These are phyloP conservation scores for Xestia xanthographa DNA, from an alignment of 2,888 invertebrate genomes.

Conservation along the genomic window DNA sequence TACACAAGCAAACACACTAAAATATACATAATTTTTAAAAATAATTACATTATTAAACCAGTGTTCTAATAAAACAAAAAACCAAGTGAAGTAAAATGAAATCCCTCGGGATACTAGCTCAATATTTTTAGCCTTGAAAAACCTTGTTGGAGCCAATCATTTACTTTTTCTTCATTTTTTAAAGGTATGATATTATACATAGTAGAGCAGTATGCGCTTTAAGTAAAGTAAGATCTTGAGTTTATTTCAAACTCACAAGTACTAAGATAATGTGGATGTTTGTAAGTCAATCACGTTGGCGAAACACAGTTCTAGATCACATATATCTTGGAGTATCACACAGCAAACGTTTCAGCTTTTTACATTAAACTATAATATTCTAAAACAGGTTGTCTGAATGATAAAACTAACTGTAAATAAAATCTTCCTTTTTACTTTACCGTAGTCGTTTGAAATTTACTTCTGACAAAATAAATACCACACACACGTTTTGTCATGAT, in stretches of 20 bases:
- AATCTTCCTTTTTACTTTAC: not conserved
- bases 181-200: constrained; percentile 6
- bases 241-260: not conserved
- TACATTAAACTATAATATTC: no score
- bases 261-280: not conserved
- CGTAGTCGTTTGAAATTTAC: not conserved
- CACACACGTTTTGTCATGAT: not conserved
- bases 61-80: constrained; percentile 2
- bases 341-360: no score
- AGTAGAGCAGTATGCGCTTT: not conserved
- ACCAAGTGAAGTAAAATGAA: constrained; percentile 15
- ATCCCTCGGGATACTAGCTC: constrained; percentile 5
- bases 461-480: not conserved
- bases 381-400: no score
- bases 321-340: not conserved
- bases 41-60: not conserved
- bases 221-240: not conserved
- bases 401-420: not conserved
- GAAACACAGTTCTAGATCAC: not conserved
- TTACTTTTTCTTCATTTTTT: constrained; percentile 27
- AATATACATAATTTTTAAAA: not conserved
- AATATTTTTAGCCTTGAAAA: constrained; percentile 13
- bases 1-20: not conserved
- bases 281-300: not conserved
- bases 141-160: constrained; percentile 29